Percentiles rank a stretch among this genome's conserved stretches.
Evolutionary conservation across 2,113 vertebrate species (phyloP).

Genomic region (Caranx ignobilis): DNA sequence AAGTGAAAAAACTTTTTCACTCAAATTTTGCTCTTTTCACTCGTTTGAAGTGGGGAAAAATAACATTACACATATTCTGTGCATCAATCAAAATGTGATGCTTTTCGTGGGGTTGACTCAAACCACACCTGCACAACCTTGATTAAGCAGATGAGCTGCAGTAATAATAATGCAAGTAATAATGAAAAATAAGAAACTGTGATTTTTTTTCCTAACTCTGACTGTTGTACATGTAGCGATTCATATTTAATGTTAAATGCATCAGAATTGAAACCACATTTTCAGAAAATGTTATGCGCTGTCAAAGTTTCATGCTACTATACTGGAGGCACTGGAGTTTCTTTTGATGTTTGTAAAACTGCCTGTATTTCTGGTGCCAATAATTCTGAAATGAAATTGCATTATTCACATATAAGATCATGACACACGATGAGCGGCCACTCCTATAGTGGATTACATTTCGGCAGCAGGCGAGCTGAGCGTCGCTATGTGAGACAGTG

Average conservation of each 20-base stretch:
- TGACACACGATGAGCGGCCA: not conserved
- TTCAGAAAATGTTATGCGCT: slow-evolving; percentile 7
- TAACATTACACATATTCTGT: not conserved
- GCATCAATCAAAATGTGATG: not conserved
- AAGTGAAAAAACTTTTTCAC: not conserved
- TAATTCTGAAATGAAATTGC: not conserved
- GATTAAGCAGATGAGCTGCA: not conserved
- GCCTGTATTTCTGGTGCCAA: slow-evolving; percentile 3
- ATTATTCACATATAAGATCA: not conserved
- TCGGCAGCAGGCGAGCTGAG: not conserved
- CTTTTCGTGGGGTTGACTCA: not conserved
- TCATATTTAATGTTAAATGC: slow-evolving; percentile 5
- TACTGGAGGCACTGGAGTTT: not conserved
- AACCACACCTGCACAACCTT: not conserved
- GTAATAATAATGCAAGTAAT: not conserved
- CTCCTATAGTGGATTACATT: not conserved
- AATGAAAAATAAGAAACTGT: not conserved
- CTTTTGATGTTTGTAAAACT: slow-evolving; percentile 16
- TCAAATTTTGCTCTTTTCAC: not conserved
- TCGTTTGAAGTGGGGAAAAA: not conserved
- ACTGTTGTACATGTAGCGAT: not conserved
- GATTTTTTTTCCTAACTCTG: not conserved
- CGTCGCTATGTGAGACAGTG: not conserved
- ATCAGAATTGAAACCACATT: not conserved
- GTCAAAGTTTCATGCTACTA: not conserved